These are phyloP conservation scores for Corythaeola cristata DNA, from an alignment of 2,113 vertebrate genomes.

Conservation along the genomic window DNA sequence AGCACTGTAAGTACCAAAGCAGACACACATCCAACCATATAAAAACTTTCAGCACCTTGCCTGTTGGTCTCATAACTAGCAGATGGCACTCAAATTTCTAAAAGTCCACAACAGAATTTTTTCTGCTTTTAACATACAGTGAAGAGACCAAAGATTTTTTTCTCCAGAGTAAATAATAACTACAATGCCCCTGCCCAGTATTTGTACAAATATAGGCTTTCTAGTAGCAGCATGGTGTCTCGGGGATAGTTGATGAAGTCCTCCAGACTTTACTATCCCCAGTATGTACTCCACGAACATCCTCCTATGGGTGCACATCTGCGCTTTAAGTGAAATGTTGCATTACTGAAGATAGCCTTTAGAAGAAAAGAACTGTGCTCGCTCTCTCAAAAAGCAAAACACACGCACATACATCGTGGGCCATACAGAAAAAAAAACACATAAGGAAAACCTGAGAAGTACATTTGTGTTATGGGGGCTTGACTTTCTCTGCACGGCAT, in stretches of 20 bases:
- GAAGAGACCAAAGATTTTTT: neutral
- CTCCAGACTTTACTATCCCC: neutral
- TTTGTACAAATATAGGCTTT: neutral
- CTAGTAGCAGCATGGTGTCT: neutral
- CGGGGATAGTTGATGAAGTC: neutral
- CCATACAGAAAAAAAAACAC: neutral
- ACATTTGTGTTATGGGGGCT: neutral
- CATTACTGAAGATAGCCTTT: neutral
- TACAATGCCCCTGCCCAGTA: neutral
- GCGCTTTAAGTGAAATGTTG: neutral
- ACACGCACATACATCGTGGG: neutral
- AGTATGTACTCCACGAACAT: neutral
- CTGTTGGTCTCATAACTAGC: neutral
- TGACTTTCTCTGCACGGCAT: neutral
- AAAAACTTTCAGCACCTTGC: neutral
- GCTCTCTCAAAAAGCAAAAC: neutral
- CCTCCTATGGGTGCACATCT: neutral
- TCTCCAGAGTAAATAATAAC: neutral
- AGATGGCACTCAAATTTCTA: neutral
- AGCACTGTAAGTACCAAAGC: neutral
- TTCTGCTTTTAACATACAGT: neutral
- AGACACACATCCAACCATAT: rapidly evolving
- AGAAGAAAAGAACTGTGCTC: neutral
- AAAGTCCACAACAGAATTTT: neutral
- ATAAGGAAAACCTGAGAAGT: neutral